These are phyloP conservation scores for Allolobophora icterica DNA, from an alignment of 2,888 invertebrate genomes.

Conservation along the genomic window DNA sequence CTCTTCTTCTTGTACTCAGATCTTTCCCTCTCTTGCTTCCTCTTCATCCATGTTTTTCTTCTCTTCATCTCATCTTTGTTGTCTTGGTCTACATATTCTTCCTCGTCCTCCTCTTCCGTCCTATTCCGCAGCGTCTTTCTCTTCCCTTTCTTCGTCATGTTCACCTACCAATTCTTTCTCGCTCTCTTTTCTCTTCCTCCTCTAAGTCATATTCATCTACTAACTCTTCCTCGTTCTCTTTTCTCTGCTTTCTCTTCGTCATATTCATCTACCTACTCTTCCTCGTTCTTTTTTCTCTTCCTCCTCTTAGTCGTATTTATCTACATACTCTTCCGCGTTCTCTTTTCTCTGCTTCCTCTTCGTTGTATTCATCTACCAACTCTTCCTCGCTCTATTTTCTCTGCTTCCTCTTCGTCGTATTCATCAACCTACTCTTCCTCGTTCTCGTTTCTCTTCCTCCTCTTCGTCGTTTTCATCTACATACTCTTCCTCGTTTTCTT, in stretches of 20 bases:
- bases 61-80: neutral
- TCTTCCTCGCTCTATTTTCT: neutral
- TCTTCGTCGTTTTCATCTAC: too few species aligned
- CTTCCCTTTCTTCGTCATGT: neutral
- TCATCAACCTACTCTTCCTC: neutral
- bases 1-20: too few species aligned
- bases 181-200: neutral
- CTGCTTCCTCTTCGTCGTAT: neutral
- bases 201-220: neutral
- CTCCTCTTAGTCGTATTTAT: neutral
- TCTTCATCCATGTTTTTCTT: neutral
- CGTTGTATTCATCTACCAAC: neutral
- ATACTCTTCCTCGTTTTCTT: neutral
- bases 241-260: too few species aligned
- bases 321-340: neutral
- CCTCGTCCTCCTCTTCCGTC: neutral
- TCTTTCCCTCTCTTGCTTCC: too few species aligned
- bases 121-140: neutral
- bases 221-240: neutral
- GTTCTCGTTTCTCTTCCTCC: neutral
- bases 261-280: neutral
- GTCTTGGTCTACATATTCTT: neutral
- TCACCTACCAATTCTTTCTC: neutral
- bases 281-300: neutral
- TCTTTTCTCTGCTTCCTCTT: neutral